Conservation (phyloP, 2,113 vertebrate genomes). For the Paramormyrops kingsleyae region DNA sequence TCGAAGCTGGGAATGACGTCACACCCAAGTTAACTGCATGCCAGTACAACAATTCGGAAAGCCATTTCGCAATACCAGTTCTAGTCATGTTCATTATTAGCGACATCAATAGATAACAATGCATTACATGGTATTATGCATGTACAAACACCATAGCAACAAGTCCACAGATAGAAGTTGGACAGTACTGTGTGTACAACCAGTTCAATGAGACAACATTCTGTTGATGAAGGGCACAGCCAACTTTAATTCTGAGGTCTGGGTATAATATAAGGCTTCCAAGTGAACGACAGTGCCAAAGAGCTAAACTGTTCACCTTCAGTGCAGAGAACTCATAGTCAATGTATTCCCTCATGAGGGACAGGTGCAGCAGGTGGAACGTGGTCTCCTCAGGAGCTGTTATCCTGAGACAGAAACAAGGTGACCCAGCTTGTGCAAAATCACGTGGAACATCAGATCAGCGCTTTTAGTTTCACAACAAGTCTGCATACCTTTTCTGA, state of each 20-base stretch:
- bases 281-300: not conserved
- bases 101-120: not conserved
- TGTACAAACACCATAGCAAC: not conserved
- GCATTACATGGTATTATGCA: not conserved
- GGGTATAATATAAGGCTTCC: not conserved
- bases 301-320: slow-evolving; percentile 64
- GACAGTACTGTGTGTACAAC: not conserved
- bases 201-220: not conserved
- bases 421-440: not conserved
- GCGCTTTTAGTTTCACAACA: not conserved
- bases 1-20: not conserved
- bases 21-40: not conserved
- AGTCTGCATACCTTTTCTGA: slow-evolving; percentile 78
- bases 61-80: not conserved
- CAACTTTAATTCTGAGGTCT: not conserved
- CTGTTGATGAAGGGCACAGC: not conserved
- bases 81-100: not conserved
- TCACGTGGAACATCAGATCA: not conserved
- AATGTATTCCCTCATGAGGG: slow-evolving; percentile 97
- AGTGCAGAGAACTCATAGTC: slow-evolving; percentile 92
- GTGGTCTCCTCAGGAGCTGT: slow-evolving; percentile 96
- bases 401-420: slow-evolving; percentile 59
- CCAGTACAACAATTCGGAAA: not conserved
- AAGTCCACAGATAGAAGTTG: not conserved
- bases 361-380: slow-evolving; percentile 93